Percentiles rank a stretch among this genome's conserved stretches.
Conservation (phyloP, 2,113 vertebrate genomes). For the Vidua macroura region DNA sequence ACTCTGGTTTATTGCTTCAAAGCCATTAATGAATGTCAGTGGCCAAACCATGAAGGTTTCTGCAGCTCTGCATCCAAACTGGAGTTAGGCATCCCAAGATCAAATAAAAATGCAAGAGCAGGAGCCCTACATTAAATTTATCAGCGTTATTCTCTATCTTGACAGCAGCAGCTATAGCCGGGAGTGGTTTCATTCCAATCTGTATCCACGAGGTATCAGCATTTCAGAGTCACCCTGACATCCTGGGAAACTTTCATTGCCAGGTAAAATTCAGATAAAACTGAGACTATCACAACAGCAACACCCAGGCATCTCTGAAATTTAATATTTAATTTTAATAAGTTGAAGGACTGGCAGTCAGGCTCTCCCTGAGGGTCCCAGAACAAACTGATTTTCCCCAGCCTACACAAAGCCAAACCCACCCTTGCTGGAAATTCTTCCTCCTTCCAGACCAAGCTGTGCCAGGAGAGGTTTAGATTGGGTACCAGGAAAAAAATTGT, state of each 20-base stretch:
- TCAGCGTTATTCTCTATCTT: not conserved
- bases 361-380: not conserved
- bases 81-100: not conserved
- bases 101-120: not conserved
- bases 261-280: not conserved
- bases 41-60: not conserved
- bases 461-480: not conserved
- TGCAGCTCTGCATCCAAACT: not conserved
- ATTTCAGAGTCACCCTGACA: not conserved
- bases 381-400: not conserved
- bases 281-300: not conserved
- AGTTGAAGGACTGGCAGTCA: rapidly evolving
- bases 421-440: not conserved
- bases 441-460: rapidly evolving
- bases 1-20: not conserved
- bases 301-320: not conserved
- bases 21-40: not conserved
- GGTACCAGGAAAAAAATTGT: rapidly evolving
- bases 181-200: not conserved
- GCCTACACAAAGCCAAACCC: not conserved
- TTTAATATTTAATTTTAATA: not conserved
- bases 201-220: not conserved
- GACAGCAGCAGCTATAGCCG: not conserved
- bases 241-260: not conserved
- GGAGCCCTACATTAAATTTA: not conserved